Conservation (phyloP, 1,140 invertebrate genomes). For the Dendroctonus valens region DNA sequence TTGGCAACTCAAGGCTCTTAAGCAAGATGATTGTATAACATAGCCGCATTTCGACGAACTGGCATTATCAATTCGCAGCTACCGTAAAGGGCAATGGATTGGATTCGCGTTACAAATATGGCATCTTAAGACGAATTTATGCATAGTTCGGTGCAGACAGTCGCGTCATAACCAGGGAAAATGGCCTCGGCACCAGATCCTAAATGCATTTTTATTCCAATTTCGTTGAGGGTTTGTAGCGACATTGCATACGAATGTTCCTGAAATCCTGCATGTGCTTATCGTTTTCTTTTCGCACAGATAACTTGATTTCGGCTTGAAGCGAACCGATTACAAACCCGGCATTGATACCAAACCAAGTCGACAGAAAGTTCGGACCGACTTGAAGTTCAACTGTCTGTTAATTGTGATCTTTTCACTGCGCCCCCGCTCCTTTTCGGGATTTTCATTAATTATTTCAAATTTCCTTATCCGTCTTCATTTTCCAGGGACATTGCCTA, state of each 20-base stretch:
- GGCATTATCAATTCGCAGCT: no score
- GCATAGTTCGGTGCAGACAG: conserved; percentile 14
- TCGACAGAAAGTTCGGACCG: conserved; percentile 2
- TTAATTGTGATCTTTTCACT: no score
- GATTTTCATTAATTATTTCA: conserved; percentile 1
- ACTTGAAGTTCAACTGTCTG: background rate
- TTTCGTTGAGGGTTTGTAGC: conserved; percentile 8
- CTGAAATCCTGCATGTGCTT: conserved; percentile 15
- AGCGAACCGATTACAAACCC: conserved; percentile 2
- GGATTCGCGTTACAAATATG: conserved; percentile 2
- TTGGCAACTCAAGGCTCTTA: no score
- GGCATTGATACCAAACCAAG: background rate
- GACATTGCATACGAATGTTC: conserved; percentile 24
- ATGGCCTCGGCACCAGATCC: conserved; percentile 4
- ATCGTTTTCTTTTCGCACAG: conserved; percentile 6
- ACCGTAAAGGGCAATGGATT: background rate
- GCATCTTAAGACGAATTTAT: conserved; percentile 15
- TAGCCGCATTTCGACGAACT: no score
- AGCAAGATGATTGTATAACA: no score
- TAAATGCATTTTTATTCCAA: conserved; percentile 30
- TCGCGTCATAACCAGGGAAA: conserved; percentile 16
- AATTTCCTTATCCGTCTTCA: conserved; percentile 2
- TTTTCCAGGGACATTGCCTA: conserved; percentile 2
- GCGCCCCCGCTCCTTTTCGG: no score
- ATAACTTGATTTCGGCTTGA: conserved; percentile 16